Base-by-base conservation (phyloP, 2,113 vertebrate species). In the Tragelaphus buxtoni region DNA sequence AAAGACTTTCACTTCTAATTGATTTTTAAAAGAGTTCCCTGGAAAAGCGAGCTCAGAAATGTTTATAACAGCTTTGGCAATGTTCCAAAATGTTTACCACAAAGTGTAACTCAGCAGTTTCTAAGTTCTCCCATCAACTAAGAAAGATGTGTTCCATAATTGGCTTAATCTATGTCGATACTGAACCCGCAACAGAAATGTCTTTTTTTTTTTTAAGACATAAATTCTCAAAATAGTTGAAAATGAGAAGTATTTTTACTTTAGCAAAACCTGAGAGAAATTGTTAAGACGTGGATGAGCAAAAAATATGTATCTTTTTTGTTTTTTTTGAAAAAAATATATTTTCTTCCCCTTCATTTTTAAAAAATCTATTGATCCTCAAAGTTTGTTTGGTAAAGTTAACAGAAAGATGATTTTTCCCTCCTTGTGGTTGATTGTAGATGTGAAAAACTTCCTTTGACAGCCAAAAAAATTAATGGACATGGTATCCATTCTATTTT, bases 11-110 rank as follows among this genome's bases (percentile, higher is more conserved):
- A 98, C 96, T 98, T 98, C 98, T 99, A 99, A 99, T 99, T 99
- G 99, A 99, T 98, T 99, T 99, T 99, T 99, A 98, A 99, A 98
- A 98, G 97, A 98, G 98, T 99, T 98, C 97, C 97, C 86, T 98
- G 92, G 95, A 99, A 99, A 98, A 98, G 96, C 98, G 96, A 98
- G 97, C 97, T 98, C 96, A 97, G 98, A 98, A 98, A 98, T 99
- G 98, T 99, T 98, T 99, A 97, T 97, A 99, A 98, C 92, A 88
- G 95, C 94, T 90, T 99, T 99, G 99, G 98, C 98, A 98, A 96
- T 39, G 5, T 97, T 98, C 98, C 99, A 99, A 95, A 98, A 98
- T 98, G 98, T 99, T 99, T 98, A 98, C 97, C 97, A 98, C 97
- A 97, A 98, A 97, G 96, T 88, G 79, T 98, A 99, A 98, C 97